Base-by-base conservation (phyloP, 2,797 vertebrate species). In the Microchirus variegatus region DNA sequence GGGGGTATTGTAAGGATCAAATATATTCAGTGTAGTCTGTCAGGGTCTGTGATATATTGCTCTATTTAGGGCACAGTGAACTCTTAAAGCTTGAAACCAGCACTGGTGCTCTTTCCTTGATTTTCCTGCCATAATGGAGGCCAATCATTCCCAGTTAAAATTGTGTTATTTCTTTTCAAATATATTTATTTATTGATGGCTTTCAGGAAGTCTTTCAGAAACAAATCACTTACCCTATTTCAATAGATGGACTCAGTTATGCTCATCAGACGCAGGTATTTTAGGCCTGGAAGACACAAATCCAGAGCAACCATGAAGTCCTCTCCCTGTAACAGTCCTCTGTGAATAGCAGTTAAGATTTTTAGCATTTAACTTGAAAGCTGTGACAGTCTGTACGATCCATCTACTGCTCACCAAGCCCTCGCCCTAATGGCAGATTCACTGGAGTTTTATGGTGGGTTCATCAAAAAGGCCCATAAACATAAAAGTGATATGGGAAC, bases 401-500 rank as follows among this genome's bases (percentile, higher is more conserved):
- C 64, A 72, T 59, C 77, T 31, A 40, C 57, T 54, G 66, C 41
- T 67, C 35, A 64, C 53, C 61, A 47, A 59, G 63, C 57, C 61
- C 43, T 67, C 14, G 17, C 13, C 45, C 57, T 72, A 52, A 71
- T 66, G 51, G 47, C 15, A 66, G 37, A 64, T 68, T 74, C 73
- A 77, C 62, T 74, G 55, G 70, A 66, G 53, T 67, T 77, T 80
- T 73, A 75, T 80, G 58, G 68, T 38, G 52, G 10, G 56, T 75
- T 74, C 80, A 83, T 75, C 49, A 69, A 79, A 75, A 70, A 51
- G 36, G 38, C 53, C 56, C 55, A 80, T 77, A 57, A 71, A 71
- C 73, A 75, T 83, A 67, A 75, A 73, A 73, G 35, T 64, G 74
- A 77, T 77, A 60, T 59, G 50, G 43, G 74, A 78, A 44, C 74